Conservation (phyloP, 2,797 vertebrate genomes). For the Schizopygopsis malacanthus region DNA sequence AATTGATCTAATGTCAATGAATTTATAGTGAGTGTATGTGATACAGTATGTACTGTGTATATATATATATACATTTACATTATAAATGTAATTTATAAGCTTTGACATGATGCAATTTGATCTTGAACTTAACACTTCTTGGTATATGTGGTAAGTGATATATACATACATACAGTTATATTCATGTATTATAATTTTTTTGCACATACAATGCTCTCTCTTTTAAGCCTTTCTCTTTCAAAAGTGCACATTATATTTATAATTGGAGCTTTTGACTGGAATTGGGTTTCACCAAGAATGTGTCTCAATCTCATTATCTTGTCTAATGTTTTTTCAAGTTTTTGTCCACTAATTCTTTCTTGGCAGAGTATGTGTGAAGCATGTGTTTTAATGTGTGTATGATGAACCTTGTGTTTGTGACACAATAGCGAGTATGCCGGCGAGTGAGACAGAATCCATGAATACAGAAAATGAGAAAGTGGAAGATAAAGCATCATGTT, state of each 20-base stretch:
- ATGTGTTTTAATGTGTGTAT: slow-evolving; percentile 36
- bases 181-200: neutral
- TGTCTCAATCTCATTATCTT: neutral
- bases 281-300: neutral
- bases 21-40: no score
- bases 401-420: slow-evolving; percentile 52
- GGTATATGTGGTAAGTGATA: neutral
- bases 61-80: no score
- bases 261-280: neutral
- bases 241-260: neutral
- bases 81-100: slow-evolving; percentile 13
- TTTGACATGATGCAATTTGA: neutral
- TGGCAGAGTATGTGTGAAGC: neutral
- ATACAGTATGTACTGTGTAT: no score
- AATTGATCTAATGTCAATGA: neutral
- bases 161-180: neutral
- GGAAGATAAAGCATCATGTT: slow-evolving; percentile 87
- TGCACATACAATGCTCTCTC: neutral
- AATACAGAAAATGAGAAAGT: slow-evolving; percentile 93
- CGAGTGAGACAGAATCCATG: slow-evolving; percentile 95
- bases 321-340: neutral
- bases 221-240: neutral
- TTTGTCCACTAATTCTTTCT: slow-evolving; percentile 2
- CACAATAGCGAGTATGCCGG: slow-evolving; percentile 89
- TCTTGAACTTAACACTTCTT: neutral